phyloP scores from a whole-genome alignment of 2,113 vertebrate genomes.

The Perccottus glenii region DNA sequence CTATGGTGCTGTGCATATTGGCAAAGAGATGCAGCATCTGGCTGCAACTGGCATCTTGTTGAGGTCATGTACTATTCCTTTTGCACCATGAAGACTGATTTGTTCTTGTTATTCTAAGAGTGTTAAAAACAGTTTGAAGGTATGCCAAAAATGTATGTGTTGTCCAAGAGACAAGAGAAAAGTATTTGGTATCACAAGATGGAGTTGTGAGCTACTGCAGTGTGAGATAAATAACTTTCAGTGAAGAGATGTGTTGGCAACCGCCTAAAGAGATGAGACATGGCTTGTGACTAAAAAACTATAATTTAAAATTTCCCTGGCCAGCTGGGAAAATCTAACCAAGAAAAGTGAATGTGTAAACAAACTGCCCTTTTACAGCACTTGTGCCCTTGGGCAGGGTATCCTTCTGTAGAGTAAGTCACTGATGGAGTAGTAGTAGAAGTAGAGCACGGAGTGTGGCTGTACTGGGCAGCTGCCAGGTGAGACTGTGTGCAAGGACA shows the following conservation, averaged over 20 bases:
- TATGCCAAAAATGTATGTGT: conserved; percentile 15
- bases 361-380: conserved; percentile 41
- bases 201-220: no score
- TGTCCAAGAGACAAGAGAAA: conserved; percentile 24
- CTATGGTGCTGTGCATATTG: conserved; percentile 13
- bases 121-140: not conserved
- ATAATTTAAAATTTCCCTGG: conserved; percentile 24
- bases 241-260: not conserved
- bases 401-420: conserved; percentile 27
- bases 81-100: conserved; percentile 12
- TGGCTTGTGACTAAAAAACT: conserved; percentile 32
- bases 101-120: not conserved
- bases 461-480: conserved; percentile 39
- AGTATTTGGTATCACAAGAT: no score
- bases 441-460: conserved; percentile 35
- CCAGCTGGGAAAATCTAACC: conserved; percentile 46
- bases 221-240: no score
- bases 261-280: conserved; percentile 42
- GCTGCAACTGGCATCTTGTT: conserved; percentile 35
- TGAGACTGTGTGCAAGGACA: conserved; percentile 25
- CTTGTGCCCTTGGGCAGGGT: conserved; percentile 56
- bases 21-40: conserved; percentile 39
- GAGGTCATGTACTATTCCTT: conserved; percentile 26
- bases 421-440: conserved; percentile 28
- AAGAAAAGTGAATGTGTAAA: conserved; percentile 49